Conservation (phyloP, 2,888 invertebrate genomes). For the Papilio protenor region DNA sequence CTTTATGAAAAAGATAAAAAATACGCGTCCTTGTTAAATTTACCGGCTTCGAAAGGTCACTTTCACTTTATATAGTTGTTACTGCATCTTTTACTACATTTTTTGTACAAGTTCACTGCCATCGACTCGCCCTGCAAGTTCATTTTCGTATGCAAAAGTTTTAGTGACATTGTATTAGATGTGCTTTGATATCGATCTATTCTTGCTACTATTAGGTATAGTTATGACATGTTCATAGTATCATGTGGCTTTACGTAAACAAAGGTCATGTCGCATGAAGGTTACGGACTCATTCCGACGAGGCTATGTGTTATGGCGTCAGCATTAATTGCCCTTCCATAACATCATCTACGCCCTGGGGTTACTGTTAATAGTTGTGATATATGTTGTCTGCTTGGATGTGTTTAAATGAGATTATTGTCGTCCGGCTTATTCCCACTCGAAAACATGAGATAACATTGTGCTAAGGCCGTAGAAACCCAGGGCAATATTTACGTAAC, state of each 20-base stretch:
- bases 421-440: too few species aligned
- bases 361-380: too few species aligned
- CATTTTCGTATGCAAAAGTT: slow-evolving; percentile 16
- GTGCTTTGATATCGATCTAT: neutral
- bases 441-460: too few species aligned
- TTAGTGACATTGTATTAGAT: neutral
- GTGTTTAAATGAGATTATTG: too few species aligned
- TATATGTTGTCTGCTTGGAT: too few species aligned
- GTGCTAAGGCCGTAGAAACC: neutral
- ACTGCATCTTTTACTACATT: too few species aligned
- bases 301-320: neutral
- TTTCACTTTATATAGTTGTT: too few species aligned
- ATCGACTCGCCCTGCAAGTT: neutral
- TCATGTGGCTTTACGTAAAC: neutral
- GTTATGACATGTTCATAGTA: neutral
- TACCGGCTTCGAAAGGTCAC: too few species aligned
- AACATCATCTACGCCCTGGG: neutral
- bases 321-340: neutral
- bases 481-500: neutral
- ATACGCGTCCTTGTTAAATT: too few species aligned
- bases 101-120: too few species aligned
- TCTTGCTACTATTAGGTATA: neutral
- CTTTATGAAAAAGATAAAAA: too few species aligned
- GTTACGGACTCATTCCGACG: neutral
- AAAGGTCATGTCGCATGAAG: slow-evolving; percentile 2